These are phyloP conservation scores for Sus scrofa DNA, from an alignment of 2,113 vertebrate species.

Conservation along the genomic window DNA sequence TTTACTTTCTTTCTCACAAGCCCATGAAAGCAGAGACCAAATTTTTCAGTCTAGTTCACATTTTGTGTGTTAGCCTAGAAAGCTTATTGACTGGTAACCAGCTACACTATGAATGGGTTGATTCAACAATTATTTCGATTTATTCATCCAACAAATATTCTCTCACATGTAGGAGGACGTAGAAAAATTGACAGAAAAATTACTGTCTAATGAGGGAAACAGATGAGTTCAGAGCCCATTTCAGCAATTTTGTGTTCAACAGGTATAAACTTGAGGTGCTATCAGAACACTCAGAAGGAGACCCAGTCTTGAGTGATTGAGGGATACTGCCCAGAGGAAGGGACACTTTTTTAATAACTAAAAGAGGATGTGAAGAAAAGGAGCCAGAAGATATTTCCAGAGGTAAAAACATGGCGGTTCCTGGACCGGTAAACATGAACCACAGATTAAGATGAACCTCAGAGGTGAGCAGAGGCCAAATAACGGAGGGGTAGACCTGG, in stretches of 20 bases:
- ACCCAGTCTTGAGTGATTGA: neutral
- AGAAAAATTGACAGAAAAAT: neutral
- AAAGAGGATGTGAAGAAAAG: neutral
- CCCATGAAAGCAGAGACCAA: neutral
- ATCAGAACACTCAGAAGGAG: neutral
- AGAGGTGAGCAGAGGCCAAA: neutral
- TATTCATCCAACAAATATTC: neutral
- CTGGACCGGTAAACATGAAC: neutral
- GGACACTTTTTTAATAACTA: neutral
- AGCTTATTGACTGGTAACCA: neutral
- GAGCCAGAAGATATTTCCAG: neutral
- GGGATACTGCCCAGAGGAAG: neutral
- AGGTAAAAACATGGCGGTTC: neutral
- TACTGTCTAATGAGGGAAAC: neutral
- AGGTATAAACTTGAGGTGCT: neutral
- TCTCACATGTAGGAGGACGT: neutral
- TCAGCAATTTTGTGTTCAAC: neutral
- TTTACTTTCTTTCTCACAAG: neutral
- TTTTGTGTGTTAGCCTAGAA: neutral
- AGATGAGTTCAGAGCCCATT: neutral
- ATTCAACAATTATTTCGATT: neutral
- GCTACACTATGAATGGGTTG: neutral
- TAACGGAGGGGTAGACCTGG: neutral
- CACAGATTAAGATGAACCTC: neutral
- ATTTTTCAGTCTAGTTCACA: neutral